Evolutionary conservation across 2,888 invertebrate genomes (phyloP), one percentile per base, ranked within the genome.

Genomic region (Tyria jacobaeae): DNA sequence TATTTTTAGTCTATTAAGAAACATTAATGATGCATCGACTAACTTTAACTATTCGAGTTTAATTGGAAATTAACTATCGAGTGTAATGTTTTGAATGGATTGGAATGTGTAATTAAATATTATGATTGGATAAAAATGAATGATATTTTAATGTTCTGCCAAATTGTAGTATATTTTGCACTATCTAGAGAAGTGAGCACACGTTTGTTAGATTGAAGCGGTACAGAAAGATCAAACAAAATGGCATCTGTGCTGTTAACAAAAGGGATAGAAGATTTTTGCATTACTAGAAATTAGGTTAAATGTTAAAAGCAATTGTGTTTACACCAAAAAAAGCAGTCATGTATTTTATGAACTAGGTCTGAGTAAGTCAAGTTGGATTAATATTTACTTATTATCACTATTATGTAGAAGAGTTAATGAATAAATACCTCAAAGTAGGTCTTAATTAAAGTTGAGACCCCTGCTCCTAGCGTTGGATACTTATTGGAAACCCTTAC

Each of bases 281-380:
- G 27, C 31, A 49, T 54, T 37, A 48, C 25, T 2, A 44, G 24
- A 49, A 12, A 37, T 27, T 17, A 17, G 5, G 39, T 55, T 31
- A 47, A 21, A 44, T 34, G 2, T 34, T 31, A 51, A 59, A 60
- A 52, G 62, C 57, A 17, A 64, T 41, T 68, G 77, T 75, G 75
- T 70, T 65, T 75, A 72, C 68, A 75, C 64, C 68, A 72, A 66
- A 15, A 57, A 54, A 72, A 75, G 73, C 75, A 75, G 72, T 75
- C 72, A 41, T 65, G 57, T 67, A 69, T 50, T 60, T 52, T 71
- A 52, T 48, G 44, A 14, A 69, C 61, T 71, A 58, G 60, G 66
- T 52, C 52, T 17, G 62, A 54, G 56, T 41, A 70, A 68, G 57
- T 57, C 35, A 53, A 67, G 66, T 62, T 73, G 41, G 57, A 63